Base-by-base conservation (phyloP, 2,888 invertebrate genomes). In the Drosophila merina region DNA sequence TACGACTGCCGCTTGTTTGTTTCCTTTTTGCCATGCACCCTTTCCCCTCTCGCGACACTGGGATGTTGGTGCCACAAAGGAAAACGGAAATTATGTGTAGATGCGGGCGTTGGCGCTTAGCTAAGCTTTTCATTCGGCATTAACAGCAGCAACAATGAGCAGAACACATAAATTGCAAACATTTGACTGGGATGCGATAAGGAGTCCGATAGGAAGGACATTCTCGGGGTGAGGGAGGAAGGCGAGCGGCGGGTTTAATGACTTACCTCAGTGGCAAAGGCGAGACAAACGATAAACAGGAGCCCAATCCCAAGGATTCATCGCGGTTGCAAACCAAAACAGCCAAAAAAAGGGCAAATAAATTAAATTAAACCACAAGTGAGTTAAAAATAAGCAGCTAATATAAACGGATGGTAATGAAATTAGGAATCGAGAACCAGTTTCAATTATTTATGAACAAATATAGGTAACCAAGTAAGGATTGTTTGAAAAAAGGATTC, bases 1-100 rank as follows among this genome's bases (percentile, higher is more conserved):
- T 82, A 84, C 82, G 82, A 82, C 85, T 84, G 82, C 87, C 82
- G 87, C 84, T 86, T 81, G 81, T 81, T 74, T 74, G 74, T 73
- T 73, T 73, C 57, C 68, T 49, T 45, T 33, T 31, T 20, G 60
- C 62, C 60, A 60, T 33, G 56, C 49, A 55, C 47, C 66, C 30
- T 25, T n/a, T 20, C 45, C 40, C 75, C 75, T 57, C 59, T 51
- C 60, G 60, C 12, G 9, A 1, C 42, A 9, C 20, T 42, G 42
- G 6, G 72, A 83, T 76, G 75, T 78, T 72, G 79, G 85, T 64
- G 82, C 72, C 57, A 83, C 82, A 87, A 83, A 83, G 87, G 79
- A 81, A 83, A 85, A 75, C 86, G 86, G 86, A 85, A 85, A 85
- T 82, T 74, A 84, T 81, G 78, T 77, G 80, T 70, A 71, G 67